Base-by-base conservation (phyloP, 2,888 invertebrate genomes). In the Epinotia nisella region DNA sequence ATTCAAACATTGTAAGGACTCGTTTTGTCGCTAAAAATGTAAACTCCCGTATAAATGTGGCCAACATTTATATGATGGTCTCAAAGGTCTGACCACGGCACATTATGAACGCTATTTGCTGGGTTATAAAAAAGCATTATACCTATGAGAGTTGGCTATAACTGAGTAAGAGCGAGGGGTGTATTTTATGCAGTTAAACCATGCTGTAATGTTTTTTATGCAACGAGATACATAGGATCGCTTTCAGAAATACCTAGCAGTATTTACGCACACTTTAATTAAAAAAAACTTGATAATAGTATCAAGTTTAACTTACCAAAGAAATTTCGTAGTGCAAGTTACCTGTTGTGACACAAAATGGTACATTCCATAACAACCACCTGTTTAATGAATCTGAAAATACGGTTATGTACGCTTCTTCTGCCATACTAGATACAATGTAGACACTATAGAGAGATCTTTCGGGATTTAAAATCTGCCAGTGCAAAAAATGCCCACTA, bases 71-170 rank as follows among this genome's bases (percentile, higher is more conserved):
- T 68, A 62, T 68, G 68, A 73, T 73, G 39, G 68, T 41, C 72
- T 24, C 62, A 62, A 56, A 68, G 72, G 61, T 68, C 68, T 73
- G 72, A 68, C 67, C 72, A 72, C 68, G 19, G 60, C 53, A 51
- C 68, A 49, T 73, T 73, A 73, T 68, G 68, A 41, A 45, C 35
- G 72, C 72, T 68, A 73, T 73, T 73, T 73, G 68, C 24, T 68
- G 72, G 51, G 68, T 39, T 62, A 62, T 73, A 73, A 73, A 73
- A 73, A 73, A 73, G 68, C 62, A 73, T 73, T 67, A 73, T 68
- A 73, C 72, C 72, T 73, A 68, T 73, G 72, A 68, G 72, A 68
- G 72, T 73, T 68, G 68, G 62, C 24, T 49, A 68, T 73, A 62
- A 73, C 68, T 49, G 62, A 68, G 58, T 68, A 58, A 73, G 15